A percentile compares a stretch with the other conserved stretches of the same genome.
phyloP scores from a whole-genome alignment of 2,113 vertebrate genomes.

The Marmota flaviventris region DNA sequence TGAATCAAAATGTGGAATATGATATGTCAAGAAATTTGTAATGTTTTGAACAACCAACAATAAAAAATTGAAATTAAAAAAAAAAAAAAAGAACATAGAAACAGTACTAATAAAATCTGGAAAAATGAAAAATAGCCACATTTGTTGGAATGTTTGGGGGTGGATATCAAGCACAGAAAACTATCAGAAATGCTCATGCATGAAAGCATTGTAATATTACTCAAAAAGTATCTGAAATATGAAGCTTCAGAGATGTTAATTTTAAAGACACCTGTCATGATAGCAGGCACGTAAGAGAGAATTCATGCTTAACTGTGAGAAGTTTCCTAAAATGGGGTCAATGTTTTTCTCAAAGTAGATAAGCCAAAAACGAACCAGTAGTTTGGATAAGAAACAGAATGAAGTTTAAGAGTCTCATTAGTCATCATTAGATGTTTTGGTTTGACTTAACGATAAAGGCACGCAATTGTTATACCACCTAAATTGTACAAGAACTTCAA shows the following conservation, averaged over 20 bases:
- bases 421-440: not conserved
- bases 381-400: not conserved
- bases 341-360: constrained; percentile 10
- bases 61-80: no score
- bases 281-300: not conserved
- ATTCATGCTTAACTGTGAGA: not conserved
- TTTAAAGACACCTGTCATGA: not conserved
- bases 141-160: not conserved
- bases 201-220: not conserved
- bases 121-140: constrained; percentile 33
- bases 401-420: not conserved
- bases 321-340: not conserved
- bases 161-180: not conserved
- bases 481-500: constrained; percentile 1
- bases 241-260: not conserved
- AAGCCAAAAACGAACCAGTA: not conserved
- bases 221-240: not conserved
- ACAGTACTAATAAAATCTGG: not conserved
- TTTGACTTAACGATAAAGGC: not conserved
- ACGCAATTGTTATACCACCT: not conserved
- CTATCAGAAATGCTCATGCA: not conserved
- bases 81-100: constrained; percentile 12
- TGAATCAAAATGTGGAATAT: no score
- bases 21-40: no score
- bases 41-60: no score